Conservation (phyloP, 2,888 invertebrate genomes). For the Ernsta delagoae region DNA sequence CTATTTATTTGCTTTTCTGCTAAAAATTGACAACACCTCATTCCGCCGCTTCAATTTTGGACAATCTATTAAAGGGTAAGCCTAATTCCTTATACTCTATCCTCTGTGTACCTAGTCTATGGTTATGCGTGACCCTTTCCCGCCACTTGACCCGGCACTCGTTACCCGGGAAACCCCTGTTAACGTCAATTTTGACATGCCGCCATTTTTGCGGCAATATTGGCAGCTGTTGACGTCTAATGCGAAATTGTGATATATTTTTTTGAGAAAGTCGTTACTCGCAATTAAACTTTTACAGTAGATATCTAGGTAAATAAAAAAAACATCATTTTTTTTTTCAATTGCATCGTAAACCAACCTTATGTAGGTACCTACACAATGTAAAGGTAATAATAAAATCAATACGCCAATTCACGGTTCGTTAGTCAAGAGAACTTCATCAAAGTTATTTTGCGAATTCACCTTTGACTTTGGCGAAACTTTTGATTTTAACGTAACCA, state of each 20-base stretch:
- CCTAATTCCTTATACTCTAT: too few relatives aligned
- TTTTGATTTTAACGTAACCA: slow-evolving; percentile 36
- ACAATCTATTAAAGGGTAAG: too few relatives aligned
- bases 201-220: slow-evolving; percentile 21
- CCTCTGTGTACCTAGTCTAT: too few relatives aligned
- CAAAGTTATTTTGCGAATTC: slow-evolving; percentile 36
- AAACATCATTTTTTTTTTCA: background rate
- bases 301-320: too few relatives aligned
- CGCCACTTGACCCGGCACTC: slow-evolving; percentile 20
- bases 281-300: too few relatives aligned
- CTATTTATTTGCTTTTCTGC: too few relatives aligned
- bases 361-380: background rate
- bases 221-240: slow-evolving; percentile 12
- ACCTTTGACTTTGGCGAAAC: slow-evolving; percentile 32
- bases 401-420: slow-evolving; percentile 32
- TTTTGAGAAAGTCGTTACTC: background rate
- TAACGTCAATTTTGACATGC: slow-evolving; percentile 23
- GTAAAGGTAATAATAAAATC: slow-evolving; percentile 13
- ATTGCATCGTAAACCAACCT: too few relatives aligned
- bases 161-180: slow-evolving; percentile 22
- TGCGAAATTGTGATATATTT: background rate
- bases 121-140: slow-evolving; percentile 24
- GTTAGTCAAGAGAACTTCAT: slow-evolving; percentile 26
- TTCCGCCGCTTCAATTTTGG: too few relatives aligned
- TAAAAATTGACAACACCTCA: too few relatives aligned